Evolutionary conservation across 92 coral and sea anemone species (phyloP).

Genomic region (Hydrozoanthus gracilis): DNA sequence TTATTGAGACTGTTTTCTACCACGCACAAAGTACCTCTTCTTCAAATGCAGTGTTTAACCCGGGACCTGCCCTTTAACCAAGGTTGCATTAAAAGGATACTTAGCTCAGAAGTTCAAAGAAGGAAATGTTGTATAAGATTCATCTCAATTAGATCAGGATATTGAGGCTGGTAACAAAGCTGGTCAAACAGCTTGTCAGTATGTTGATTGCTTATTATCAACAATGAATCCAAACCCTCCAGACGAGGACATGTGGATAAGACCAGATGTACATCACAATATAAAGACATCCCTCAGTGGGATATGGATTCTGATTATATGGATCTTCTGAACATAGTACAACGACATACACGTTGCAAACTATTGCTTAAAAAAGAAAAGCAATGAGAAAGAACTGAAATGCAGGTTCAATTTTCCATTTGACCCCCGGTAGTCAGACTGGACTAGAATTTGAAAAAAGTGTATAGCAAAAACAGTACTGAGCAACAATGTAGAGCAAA

Average conservation of each 20-base stretch:
- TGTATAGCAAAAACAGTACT: neutral
- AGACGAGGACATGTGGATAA: no score
- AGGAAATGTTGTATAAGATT: neutral
- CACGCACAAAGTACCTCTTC: no score
- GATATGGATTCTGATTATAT: slow-evolving; percentile 2
- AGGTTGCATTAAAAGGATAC: neutral
- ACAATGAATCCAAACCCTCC: neutral
- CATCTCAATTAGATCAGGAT: neutral
- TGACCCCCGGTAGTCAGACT: no score
- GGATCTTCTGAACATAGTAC: no score
- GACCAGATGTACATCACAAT: neutral
- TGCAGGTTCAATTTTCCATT: no score
- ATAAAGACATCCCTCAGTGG: slow-evolving; percentile 16
- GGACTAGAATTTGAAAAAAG: no score
- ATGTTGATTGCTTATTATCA: no score
- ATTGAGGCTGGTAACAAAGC: neutral
- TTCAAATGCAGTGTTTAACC: no score
- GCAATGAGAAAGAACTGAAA: no score
- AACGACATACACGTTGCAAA: slow-evolving; percentile 6
- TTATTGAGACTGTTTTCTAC: no score
- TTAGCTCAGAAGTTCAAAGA: no score
- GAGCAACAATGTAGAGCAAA: neutral
- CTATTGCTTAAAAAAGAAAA: neutral
- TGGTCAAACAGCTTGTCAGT: neutral
- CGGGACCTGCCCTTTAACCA: no score